phyloP scores from a whole-genome alignment of 2,797 vertebrate genomes.

The Hyperoplus immaculatus region DNA sequence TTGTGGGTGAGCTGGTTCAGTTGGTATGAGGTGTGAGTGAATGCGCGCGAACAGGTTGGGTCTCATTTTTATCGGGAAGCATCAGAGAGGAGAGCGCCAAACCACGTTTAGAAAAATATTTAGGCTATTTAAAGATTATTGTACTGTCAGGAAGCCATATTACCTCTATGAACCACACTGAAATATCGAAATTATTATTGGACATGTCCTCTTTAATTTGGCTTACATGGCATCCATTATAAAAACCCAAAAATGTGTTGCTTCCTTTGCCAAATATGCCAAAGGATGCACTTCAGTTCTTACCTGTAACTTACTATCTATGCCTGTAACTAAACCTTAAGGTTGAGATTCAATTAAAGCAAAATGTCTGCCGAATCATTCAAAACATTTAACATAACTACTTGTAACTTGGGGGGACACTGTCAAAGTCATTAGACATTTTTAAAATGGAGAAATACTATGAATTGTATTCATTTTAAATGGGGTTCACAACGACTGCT shows the following conservation, averaged over 20 bases:
- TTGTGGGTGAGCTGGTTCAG: constrained; percentile 62
- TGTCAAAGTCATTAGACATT: neutral
- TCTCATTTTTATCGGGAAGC: constrained; percentile 62
- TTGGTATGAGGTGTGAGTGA: constrained; percentile 24
- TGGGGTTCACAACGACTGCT: neutral
- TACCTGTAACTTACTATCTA: neutral
- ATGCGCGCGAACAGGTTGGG: constrained; percentile 68
- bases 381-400: neutral
- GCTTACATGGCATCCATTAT: rapidly evolving
- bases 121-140: neutral
- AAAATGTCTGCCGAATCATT: neutral
- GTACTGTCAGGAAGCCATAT: rapidly evolving
- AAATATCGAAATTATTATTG: rapidly evolving
- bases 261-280: neutral
- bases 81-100: neutral
- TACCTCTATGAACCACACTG: rapidly evolving
- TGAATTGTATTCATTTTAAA: neutral
- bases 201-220: neutral
- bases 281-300: neutral
- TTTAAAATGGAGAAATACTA: neutral
- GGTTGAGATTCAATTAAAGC: neutral
- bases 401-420: rapidly evolving
- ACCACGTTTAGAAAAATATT: neutral
- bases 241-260: neutral
- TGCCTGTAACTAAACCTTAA: neutral